Base-by-base conservation (phyloP, 2,888 invertebrate species). In the Hyalella azteca region DNA sequence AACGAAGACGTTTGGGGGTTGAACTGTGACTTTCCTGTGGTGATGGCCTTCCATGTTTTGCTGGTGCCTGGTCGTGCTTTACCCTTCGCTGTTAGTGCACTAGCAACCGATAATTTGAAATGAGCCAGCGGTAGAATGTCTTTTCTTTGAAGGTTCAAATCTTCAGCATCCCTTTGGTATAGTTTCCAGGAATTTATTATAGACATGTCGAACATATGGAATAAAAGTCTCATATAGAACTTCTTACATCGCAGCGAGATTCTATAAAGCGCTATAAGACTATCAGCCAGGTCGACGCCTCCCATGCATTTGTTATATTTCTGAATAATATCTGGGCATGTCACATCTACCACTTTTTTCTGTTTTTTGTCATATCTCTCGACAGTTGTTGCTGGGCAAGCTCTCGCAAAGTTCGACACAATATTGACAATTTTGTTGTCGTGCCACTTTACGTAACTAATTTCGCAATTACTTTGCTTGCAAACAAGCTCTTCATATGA, bases 391-490 rank as follows among this genome's bases (percentile, higher is more conserved):
- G 66, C 41, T 13, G 60, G 41, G 22, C 22, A 2, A 2, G 78
- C 78, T 32, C 66, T 66, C 11, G 78, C 60, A 78, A 78, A 78
- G 15, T 40, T 66, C 19, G 60, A 78, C 19, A 78, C 60, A 36
- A 78, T n/a, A 60, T 78, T 78, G n/a, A 59, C 78, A 41, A 66
- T 60, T 39, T 60, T 60, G 32, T 66, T 78, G 36, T 78, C 40
- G 29, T 36, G 29, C 78, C 78, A 66, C 2, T 40, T 29, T 22
- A 78, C 78, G 39, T 1, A 36, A 39, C 40, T 78, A 29, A 78
- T 59, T 7, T 78, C 66, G n/a, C 36, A 22, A 32, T 54, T 29
- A 40, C 9, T 66, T 19, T 45, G 36, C n/a, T n/a, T 40, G 13
- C 22, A n/a, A 36, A 50, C 29, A n/a, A 1, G 60, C 40, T 66